Conservation (phyloP, 2,888 invertebrate species). For the Linnaemya vulpina region DNA sequence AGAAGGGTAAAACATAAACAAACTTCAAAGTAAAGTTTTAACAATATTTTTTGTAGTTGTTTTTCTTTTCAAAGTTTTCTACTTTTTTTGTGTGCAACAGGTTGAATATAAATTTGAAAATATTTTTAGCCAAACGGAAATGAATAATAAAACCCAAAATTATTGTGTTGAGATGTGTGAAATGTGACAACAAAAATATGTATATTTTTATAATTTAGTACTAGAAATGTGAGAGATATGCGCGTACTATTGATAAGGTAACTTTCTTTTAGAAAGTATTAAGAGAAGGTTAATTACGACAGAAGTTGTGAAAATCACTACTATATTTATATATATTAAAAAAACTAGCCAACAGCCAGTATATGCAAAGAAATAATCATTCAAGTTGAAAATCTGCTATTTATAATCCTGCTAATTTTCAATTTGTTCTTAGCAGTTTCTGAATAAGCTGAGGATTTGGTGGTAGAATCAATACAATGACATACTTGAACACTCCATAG, state of each 20-base stretch:
- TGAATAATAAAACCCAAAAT: conserved; percentile 69
- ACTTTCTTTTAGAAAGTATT: neutral
- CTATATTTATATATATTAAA: too few species aligned
- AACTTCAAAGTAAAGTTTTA: conserved; percentile 38
- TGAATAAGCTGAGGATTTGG: too few species aligned
- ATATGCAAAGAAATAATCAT: too few species aligned
- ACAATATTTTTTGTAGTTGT: neutral
- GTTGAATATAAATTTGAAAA: conserved; percentile 23
- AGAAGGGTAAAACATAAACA: conserved; percentile 25
- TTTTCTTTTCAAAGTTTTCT: neutral
- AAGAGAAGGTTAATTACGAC: neutral
- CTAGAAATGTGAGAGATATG: neutral
- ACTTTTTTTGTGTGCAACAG: conserved; percentile 48
- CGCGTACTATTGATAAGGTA: neutral
- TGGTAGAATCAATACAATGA: too few species aligned
- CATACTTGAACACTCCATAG: too few species aligned
- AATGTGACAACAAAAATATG: conserved; percentile 56
- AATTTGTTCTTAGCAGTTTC: too few species aligned
- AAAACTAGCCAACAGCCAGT: too few species aligned
- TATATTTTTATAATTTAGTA: neutral
- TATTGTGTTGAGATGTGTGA: conserved; percentile 68
- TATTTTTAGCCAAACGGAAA: conserved; percentile 65
- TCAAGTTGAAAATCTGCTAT: too few species aligned
- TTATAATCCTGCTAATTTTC: too few species aligned
- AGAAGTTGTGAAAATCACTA: too few species aligned